Evolutionary conservation across 2,797 vertebrate genomes (phyloP).

Genomic region (Poecilia gillii): DNA sequence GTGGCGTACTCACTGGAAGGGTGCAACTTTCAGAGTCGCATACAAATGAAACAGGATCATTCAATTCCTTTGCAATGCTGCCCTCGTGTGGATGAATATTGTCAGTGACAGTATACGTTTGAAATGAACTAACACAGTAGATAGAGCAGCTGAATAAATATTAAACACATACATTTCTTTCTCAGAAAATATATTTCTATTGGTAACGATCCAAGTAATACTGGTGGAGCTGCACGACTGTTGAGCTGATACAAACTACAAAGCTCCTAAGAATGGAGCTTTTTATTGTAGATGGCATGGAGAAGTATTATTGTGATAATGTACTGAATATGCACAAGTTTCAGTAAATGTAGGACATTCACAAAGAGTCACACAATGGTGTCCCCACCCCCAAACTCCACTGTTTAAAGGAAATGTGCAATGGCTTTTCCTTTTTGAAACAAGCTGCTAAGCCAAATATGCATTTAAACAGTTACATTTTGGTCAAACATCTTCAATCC

Average conservation of each 20-base stretch:
- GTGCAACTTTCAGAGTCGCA: not conserved
- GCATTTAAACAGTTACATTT: too few species aligned
- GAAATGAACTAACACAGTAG: not conserved
- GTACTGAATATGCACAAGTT: not conserved
- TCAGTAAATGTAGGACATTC: too few species aligned
- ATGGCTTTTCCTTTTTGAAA: too few species aligned
- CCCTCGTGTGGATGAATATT: constrained; percentile 68
- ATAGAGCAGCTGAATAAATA: not conserved
- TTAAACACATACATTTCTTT: not conserved
- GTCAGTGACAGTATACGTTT: constrained; percentile 21
- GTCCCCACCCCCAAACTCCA: too few species aligned
- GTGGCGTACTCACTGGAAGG: not conserved
- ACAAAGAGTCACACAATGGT: not conserved
- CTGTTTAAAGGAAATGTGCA: too few species aligned
- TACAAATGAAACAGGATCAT: not conserved
- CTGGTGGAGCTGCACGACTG: not conserved
- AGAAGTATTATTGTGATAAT: not conserved
- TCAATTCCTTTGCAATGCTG: constrained; percentile 53
- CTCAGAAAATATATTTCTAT: not conserved
- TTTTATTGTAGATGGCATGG: not conserved
- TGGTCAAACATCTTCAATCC: not conserved
- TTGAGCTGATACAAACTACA: not conserved
- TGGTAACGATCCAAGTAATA: not conserved
- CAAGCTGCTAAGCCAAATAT: too few species aligned
- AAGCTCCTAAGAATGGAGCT: not conserved